These are phyloP conservation scores for Zaprionus camerounensis DNA, from an alignment of 1,140 invertebrate genomes.

Conservation along the genomic window DNA sequence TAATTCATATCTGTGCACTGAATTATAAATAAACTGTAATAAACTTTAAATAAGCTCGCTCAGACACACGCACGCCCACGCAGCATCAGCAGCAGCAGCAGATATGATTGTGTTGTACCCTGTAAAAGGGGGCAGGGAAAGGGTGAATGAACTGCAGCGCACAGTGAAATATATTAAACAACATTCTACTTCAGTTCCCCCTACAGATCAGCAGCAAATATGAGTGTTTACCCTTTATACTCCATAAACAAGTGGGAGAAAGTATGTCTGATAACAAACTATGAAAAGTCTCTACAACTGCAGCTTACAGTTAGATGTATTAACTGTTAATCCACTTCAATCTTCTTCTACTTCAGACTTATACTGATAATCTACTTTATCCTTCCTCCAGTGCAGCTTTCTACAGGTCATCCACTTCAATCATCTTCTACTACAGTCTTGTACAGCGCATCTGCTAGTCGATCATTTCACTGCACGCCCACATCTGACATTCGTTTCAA, in stretches of 20 bases:
- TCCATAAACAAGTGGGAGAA: neutral
- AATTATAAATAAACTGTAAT: constrained; percentile 72
- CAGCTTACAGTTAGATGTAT: neutral
- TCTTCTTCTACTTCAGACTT: too few species aligned
- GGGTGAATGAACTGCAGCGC: neutral
- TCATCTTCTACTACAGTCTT: too few species aligned
- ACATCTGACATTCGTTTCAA: constrained; percentile 59
- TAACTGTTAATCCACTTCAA: neutral
- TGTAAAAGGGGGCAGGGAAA: neutral
- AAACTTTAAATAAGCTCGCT: constrained; percentile 49
- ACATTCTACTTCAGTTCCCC: too few species aligned
- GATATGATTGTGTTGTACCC: neutral
- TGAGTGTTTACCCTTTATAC: neutral
- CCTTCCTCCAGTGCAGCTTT: too few species aligned
- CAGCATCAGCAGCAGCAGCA: neutral
- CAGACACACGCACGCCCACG: constrained; percentile 20
- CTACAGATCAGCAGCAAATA: neutral
- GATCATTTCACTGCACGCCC: neutral
- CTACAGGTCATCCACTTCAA: too few species aligned
- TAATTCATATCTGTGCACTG: constrained; percentile 66
- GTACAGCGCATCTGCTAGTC: neutral
- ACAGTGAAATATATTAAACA: too few species aligned
- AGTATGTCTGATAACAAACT: too few species aligned
- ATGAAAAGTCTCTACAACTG: neutral
- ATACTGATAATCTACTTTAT: too few species aligned